Conservation (phyloP, 2,797 vertebrate genomes). For the Acanthurus lineatus region DNA sequence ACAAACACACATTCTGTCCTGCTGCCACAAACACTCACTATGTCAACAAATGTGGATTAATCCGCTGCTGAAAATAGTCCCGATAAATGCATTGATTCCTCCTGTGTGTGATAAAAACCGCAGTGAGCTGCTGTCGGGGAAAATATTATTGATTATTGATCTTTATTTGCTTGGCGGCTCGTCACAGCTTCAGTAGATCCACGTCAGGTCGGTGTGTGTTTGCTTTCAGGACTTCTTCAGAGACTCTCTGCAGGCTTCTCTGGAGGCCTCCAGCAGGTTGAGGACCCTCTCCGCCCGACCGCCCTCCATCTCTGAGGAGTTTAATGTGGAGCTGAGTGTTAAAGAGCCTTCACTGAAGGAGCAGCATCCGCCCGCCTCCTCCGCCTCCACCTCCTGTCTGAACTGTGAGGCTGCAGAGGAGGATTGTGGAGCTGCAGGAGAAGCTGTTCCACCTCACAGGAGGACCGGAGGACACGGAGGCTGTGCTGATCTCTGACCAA, state of each 20-base stretch:
- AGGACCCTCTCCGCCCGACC: slow-evolving; percentile 62
- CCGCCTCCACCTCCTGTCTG: slow-evolving; percentile 90
- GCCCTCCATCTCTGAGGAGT: slow-evolving; percentile 77
- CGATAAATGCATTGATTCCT: too few relatives aligned
- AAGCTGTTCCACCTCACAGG: slow-evolving; percentile 79
- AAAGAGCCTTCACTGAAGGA: slow-evolving; percentile 52
- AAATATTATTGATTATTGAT: too few relatives aligned
- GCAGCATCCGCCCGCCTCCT: slow-evolving; percentile 84
- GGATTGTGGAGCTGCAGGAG: slow-evolving; percentile 90
- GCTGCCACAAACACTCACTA: too few relatives aligned
- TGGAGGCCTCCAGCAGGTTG: slow-evolving; percentile 86
- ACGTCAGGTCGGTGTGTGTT: too few relatives aligned
- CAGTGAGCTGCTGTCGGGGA: too few relatives aligned
- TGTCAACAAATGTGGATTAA: too few relatives aligned
- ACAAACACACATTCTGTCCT: too few relatives aligned
- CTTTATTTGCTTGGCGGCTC: too few relatives aligned
- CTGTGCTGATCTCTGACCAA: slow-evolving; percentile 30
- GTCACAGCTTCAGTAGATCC: too few relatives aligned
- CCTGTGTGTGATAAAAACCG: too few relatives aligned
- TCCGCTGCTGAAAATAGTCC: too few relatives aligned
- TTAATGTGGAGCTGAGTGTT: slow-evolving; percentile 84
- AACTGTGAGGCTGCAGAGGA: slow-evolving; percentile 91
- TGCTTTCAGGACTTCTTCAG: slow-evolving; percentile 82
- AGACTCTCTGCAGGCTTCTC: slow-evolving; percentile 88
- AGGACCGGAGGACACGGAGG: slow-evolving; percentile 59